Percentiles rank a stretch among this genome's conserved stretches.
Evolutionary conservation across 2,888 invertebrate genomes (phyloP).

Genomic region (Synergus umbraculus): DNA sequence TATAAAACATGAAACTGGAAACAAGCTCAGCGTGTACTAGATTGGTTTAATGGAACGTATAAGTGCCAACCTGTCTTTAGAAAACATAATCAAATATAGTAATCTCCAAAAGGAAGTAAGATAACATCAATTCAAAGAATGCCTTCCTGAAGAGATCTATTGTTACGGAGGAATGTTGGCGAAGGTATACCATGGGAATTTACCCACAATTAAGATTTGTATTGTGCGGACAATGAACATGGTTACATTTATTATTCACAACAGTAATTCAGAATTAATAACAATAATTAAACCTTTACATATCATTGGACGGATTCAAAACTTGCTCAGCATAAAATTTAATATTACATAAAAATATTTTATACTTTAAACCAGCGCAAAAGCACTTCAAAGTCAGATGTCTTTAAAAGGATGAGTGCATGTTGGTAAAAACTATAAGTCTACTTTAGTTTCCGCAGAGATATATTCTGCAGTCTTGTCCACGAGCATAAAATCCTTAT

Average conservation of each 20-base stretch:
- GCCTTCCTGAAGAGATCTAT: conserved; percentile 70
- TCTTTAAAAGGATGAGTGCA: not conserved
- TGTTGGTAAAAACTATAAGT: not conserved
- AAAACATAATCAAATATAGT: conserved; percentile 58
- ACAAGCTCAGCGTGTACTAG: not conserved
- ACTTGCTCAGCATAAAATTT: not conserved
- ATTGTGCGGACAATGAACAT: conserved; percentile 71
- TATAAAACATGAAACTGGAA: not conserved
- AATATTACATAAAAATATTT: conserved; percentile 2
- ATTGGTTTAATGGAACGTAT: conserved; percentile 51
- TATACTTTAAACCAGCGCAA: not conserved
- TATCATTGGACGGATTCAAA: conserved; percentile 66
- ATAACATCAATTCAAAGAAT: conserved; percentile 69
- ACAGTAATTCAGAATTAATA: conserved; percentile 72
- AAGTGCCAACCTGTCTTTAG: conserved; percentile 51
- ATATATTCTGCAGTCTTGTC: not conserved
- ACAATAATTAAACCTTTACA: conserved; percentile 70
- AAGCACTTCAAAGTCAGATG: not conserved
- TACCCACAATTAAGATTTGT: conserved; percentile 76
- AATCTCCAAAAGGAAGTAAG: conserved; percentile 66
- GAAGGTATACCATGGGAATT: conserved; percentile 74
- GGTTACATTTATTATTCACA: conserved; percentile 74
- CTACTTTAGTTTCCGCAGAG: not conserved
- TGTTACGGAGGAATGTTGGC: conserved; percentile 68
- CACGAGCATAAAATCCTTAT: not conserved